A percentile compares a stretch with the other conserved stretches of the same genome.
These are phyloP conservation scores for Eristalis intricaria DNA, from an alignment of 2,888 invertebrate species.

Conservation along the genomic window DNA sequence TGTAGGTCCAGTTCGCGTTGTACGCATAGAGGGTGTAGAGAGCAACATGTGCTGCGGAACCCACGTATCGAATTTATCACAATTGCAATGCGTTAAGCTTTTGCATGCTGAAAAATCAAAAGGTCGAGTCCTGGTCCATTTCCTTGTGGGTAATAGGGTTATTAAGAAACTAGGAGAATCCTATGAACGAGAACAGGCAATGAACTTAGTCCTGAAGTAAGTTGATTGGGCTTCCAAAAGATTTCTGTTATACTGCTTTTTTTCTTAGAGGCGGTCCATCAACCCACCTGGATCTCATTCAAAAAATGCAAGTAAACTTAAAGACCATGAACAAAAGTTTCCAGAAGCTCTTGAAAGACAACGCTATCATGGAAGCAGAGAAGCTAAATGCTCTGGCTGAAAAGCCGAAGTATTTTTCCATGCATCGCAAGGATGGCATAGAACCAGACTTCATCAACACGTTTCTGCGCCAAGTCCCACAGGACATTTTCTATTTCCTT, in stretches of 20 bases:
- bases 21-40: slow-evolving; percentile 89
- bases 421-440: slow-evolving; percentile 87
- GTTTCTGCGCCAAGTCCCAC: slow-evolving; percentile 85
- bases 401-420: slow-evolving; percentile 84
- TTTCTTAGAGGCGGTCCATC: slow-evolving; percentile 85
- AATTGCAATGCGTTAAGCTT: slow-evolving; percentile 86
- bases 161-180: slow-evolving; percentile 84
- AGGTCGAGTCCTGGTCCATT: slow-evolving; percentile 85
- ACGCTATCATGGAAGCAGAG: slow-evolving; percentile 87
- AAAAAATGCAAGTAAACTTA: slow-evolving; percentile 87
- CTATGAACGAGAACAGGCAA: slow-evolving; percentile 86
- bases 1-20: slow-evolving; percentile 88
- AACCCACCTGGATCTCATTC: slow-evolving; percentile 87
- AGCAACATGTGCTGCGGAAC: slow-evolving; percentile 94
- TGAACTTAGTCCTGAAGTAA: slow-evolving; percentile 88
- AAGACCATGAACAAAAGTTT: slow-evolving; percentile 86
- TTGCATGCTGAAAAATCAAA: slow-evolving; percentile 88
- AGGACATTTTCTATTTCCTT: slow-evolving; percentile 85
- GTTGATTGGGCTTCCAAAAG: slow-evolving; percentile 70
- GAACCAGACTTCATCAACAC: slow-evolving; percentile 89
- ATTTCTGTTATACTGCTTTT: not conserved
- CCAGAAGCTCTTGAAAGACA: slow-evolving; percentile 85
- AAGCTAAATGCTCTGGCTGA: slow-evolving; percentile 83
- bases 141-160: slow-evolving; percentile 89
- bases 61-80: slow-evolving; percentile 89